A percentile compares a stretch with the other conserved stretches of the same genome.
phyloP scores from a whole-genome alignment of 2,113 vertebrate genomes.

The Tricholaema leucomelas region DNA sequence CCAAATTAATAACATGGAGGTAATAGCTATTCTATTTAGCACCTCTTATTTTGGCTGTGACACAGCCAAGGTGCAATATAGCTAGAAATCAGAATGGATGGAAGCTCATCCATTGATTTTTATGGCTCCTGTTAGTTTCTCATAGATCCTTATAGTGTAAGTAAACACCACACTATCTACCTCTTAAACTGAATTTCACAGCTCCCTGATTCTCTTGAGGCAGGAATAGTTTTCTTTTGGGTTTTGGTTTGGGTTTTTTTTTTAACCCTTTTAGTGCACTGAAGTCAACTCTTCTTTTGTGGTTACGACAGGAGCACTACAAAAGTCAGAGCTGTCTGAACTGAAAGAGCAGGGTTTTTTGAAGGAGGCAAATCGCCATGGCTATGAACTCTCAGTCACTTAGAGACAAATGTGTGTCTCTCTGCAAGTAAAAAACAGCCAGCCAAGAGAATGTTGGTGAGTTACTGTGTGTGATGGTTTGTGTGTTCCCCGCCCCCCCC shows the following conservation, averaged over 20 bases:
- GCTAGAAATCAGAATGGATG: slow-evolving; percentile 1
- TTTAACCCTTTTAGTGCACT: not conserved
- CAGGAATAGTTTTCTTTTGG: not conserved
- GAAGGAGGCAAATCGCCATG: not conserved
- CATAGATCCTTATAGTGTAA: not conserved
- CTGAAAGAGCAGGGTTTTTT: not conserved
- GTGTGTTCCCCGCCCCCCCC: no score
- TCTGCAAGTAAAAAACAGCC: not conserved
- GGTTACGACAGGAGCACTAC: not conserved
- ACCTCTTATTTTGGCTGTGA: not conserved
- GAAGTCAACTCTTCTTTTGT: not conserved
- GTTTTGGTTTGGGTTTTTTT: not conserved
- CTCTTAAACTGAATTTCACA: slow-evolving; percentile 52
- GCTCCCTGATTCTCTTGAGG: slow-evolving; percentile 36
- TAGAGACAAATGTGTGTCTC: not conserved
- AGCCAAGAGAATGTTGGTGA: not conserved
- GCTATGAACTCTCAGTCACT: not conserved
- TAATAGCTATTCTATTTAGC: not conserved
- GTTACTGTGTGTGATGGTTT: no score
- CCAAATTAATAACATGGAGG: not conserved
- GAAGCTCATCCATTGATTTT: not conserved
- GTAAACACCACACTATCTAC: not conserved
- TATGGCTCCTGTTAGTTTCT: not conserved
- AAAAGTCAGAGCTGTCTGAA: not conserved
- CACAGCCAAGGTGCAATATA: not conserved